Evolutionary conservation across 2,888 invertebrate genomes (phyloP).

Genomic region (Melieria omissa): DNA sequence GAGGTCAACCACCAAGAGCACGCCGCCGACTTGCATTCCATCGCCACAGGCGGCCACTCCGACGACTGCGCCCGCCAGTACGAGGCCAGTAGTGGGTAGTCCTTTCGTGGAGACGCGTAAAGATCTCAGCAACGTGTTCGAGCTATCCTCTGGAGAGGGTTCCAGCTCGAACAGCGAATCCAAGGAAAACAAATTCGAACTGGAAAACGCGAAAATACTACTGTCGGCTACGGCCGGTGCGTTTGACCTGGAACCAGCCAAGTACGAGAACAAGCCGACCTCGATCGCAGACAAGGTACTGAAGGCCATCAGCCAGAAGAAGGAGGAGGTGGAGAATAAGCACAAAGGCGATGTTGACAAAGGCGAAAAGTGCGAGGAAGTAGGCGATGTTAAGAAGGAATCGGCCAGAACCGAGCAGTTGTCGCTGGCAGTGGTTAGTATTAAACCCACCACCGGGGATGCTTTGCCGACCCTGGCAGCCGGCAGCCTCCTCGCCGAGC

Average conservation of each 20-base stretch:
- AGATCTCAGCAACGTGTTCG: constrained; percentile 59
- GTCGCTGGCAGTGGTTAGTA: constrained; percentile 40
- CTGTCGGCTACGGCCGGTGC: constrained; percentile 58
- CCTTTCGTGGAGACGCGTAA: constrained; percentile 63
- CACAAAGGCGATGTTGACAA: constrained; percentile 67
- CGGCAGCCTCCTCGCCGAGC: constrained; percentile 50
- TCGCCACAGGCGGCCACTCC: constrained; percentile 37
- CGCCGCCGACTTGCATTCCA: constrained; percentile 28
- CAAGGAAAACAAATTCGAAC: constrained; percentile 62
- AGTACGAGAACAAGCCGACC: constrained; percentile 66
- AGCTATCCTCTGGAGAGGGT: constrained; percentile 59
- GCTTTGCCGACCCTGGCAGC: constrained; percentile 16
- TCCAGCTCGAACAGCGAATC: constrained; percentile 54
- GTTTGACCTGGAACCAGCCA: constrained; percentile 62
- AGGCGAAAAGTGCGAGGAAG: constrained; percentile 23
- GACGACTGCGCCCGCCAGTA: constrained; percentile 4
- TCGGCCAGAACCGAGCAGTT: constrained; percentile 26
- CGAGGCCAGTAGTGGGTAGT: constrained; percentile 53
- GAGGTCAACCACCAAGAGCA: constrained; percentile 16
- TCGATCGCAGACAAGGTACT: constrained; percentile 75
- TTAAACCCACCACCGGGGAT: constrained; percentile 6
- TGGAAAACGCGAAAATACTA: constrained; percentile 64
- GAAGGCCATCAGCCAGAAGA: constrained; percentile 71
- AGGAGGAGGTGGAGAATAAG: constrained; percentile 69
- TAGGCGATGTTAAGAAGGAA: constrained; percentile 26